These are phyloP conservation scores for Garrulus glandarius DNA, from an alignment of 2,797 vertebrate species.

Conservation along the genomic window DNA sequence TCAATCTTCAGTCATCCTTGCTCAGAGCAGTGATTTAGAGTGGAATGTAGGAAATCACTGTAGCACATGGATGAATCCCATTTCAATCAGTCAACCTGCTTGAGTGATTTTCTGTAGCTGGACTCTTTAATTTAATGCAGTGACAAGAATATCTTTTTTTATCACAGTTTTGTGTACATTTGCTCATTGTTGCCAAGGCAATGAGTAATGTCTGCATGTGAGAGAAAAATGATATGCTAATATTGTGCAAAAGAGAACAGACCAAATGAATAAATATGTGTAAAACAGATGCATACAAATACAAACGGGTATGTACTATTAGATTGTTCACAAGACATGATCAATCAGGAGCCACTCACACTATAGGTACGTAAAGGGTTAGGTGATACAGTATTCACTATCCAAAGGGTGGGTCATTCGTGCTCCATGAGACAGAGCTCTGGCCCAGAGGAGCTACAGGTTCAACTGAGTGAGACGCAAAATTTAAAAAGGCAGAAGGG, in stretches of 20 bases:
- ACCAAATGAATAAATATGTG: not conserved
- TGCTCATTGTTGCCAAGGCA: not conserved
- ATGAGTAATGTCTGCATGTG: not conserved
- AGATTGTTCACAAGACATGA: not conserved
- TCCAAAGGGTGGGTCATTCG: rapidly evolving
- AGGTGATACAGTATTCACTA: not conserved
- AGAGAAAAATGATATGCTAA: not conserved
- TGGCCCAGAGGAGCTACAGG: not conserved
- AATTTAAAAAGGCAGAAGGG: not conserved
- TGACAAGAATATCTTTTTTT: not conserved
- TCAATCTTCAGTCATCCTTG: not conserved
- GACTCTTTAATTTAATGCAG: not conserved
- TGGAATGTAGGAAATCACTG: not conserved
- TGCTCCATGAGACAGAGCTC: not conserved
- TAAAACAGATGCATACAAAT: not conserved
- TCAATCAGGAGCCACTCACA: not conserved
- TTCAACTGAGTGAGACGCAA: not conserved
- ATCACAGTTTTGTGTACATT: not conserved
- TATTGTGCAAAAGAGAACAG: not conserved
- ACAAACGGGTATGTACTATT: not conserved
- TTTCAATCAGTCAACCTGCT: not conserved
- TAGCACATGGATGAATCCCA: not conserved
- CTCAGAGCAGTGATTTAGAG: not conserved
- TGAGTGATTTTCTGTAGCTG: not conserved
- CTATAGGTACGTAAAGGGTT: not conserved